Percentiles rank a stretch among this genome's conserved stretches.
Evolutionary conservation across 1,140 invertebrate genomes (phyloP).

Genomic region (Drosophila yakuba): DNA sequence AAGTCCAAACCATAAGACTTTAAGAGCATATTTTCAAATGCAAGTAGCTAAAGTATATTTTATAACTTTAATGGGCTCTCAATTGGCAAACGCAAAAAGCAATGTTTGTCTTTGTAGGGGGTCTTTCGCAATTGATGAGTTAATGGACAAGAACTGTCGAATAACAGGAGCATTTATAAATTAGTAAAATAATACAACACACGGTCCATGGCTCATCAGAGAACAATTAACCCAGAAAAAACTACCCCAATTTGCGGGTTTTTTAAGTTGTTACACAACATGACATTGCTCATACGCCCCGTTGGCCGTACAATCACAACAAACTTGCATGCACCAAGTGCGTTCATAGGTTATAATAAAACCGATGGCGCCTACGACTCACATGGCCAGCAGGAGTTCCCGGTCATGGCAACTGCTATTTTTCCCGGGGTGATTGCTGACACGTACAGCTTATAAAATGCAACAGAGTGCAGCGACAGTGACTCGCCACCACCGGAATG

Average conservation of each 20-base stretch:
- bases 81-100: too few species aligned
- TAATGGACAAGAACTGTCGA: not conserved
- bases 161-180: constrained; percentile 17
- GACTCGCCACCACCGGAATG: constrained; percentile 39
- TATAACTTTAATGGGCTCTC: too few species aligned
- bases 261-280: constrained; percentile 15
- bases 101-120: too few species aligned
- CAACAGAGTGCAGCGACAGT: constrained; percentile 52
- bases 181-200: constrained; percentile 1
- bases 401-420: not conserved
- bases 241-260: constrained; percentile 19
- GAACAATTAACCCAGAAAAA: constrained; percentile 37
- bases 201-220: constrained; percentile 4
- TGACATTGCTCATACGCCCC: constrained; percentile 49
- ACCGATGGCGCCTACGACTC: constrained; percentile 27
- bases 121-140: too few species aligned
- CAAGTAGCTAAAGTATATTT: too few species aligned
- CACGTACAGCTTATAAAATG: constrained; percentile 42
- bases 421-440: constrained; percentile 10
- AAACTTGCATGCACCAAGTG: constrained; percentile 32
- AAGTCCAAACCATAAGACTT: too few species aligned
- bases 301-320: constrained; percentile 37
- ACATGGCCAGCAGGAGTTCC: not conserved
- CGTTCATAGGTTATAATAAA: constrained; percentile 57
- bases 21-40: not conserved